phyloP scores from a whole-genome alignment of 2,797 vertebrate species.

The Spinus pinus region DNA sequence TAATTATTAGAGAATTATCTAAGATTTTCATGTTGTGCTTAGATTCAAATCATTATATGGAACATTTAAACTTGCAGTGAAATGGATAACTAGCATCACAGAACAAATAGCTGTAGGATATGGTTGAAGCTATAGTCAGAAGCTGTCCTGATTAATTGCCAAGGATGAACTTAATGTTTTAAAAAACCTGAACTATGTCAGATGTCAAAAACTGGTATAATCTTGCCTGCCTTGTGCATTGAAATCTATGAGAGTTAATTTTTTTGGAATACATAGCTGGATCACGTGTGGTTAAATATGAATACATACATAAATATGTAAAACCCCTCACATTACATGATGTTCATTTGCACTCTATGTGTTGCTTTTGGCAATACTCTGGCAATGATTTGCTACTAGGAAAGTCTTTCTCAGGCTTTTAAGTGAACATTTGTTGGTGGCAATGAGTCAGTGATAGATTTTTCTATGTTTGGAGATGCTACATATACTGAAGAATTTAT shows the following conservation, averaged over 20 bases:
- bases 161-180: not conserved
- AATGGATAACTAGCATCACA: not conserved
- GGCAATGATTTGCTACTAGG: not conserved
- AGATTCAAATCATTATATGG: not conserved
- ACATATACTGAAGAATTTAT: not conserved
- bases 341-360: fast-evolving
- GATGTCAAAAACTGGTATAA: not conserved
- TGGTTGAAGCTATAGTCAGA: not conserved
- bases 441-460: not conserved
- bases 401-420: not conserved
- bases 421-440: not conserved
- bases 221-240: not conserved
- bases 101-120: not conserved
- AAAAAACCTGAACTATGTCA: not conserved
- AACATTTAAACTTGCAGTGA: not conserved
- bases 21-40: not conserved
- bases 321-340: not conserved
- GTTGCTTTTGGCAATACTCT: not conserved
- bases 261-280: not conserved
- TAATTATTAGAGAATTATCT: not conserved
- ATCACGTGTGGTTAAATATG: not conserved
- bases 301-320: not conserved
- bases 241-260: not conserved
- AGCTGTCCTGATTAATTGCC: not conserved
- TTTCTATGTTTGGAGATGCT: not conserved